These are phyloP conservation scores for Molothrus aeneus DNA, from an alignment of 2,797 vertebrate species.

Conservation along the genomic window DNA sequence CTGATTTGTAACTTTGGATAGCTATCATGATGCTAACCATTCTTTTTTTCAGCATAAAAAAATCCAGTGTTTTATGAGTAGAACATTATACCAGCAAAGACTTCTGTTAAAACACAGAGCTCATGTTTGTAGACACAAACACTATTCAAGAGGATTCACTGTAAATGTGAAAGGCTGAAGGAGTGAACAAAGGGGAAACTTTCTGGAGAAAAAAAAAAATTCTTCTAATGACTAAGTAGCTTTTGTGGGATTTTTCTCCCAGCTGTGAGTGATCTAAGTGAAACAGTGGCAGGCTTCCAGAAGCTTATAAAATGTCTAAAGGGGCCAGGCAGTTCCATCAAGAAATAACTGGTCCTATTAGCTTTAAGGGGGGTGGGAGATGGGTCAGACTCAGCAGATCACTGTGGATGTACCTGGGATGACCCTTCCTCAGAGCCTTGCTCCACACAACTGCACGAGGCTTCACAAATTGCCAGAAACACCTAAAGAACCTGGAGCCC, in stretches of 20 bases:
- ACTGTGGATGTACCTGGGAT: not conserved
- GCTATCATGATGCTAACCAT: not conserved
- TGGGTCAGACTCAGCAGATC: not conserved
- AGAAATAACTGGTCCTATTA: slow-evolving; percentile 15
- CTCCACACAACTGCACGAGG: not conserved
- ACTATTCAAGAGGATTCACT: not conserved
- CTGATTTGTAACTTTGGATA: not conserved
- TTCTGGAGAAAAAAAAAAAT: not conserved
- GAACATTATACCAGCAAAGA: not conserved
- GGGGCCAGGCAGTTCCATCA: slow-evolving; percentile 23
- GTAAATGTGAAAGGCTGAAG: not conserved
- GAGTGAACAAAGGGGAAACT: not conserved
- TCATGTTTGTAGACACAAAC: not conserved
- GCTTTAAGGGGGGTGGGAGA: not conserved
- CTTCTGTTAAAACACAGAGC: not conserved
- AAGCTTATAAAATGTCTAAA: slow-evolving; percentile 18
- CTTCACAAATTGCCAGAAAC: not conserved
- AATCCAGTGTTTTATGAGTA: not conserved
- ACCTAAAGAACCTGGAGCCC: not conserved
- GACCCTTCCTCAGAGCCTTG: not conserved
- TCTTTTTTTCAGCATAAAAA: not conserved
- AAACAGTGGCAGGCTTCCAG: slow-evolving; percentile 55
- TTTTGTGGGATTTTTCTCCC: not conserved
- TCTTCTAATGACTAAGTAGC: slow-evolving; percentile 7
- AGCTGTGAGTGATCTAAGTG: slow-evolving; percentile 1